Conservation (phyloP, 2,113 vertebrate genomes). For the Prionailurus bengalensis region DNA sequence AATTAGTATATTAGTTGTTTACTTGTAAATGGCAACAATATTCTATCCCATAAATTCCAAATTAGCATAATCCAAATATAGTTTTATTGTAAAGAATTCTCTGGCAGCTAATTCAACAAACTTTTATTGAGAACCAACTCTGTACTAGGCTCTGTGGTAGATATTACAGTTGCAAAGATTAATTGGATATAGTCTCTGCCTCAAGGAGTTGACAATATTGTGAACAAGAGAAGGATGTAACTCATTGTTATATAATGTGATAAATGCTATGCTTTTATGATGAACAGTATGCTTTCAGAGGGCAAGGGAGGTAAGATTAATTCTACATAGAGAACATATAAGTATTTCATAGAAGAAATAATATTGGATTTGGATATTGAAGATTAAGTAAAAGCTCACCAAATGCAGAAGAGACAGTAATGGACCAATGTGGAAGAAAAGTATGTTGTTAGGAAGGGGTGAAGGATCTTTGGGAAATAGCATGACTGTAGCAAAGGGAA, state of each 20-base stretch:
- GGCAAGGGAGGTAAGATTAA: neutral
- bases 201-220: neutral
- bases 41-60: slow-evolving; percentile 7
- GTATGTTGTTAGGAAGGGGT: neutral
- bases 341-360: neutral
- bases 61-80: neutral
- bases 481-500: neutral
- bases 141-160: neutral
- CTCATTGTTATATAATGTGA: slow-evolving; percentile 15
- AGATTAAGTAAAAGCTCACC: neutral
- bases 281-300: slow-evolving; percentile 7
- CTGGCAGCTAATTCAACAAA: neutral
- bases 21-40: neutral
- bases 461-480: neutral
- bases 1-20: slow-evolving; percentile 34
- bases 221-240: neutral
- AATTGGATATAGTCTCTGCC: neutral
- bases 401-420: neutral
- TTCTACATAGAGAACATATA: neutral
- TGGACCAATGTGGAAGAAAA: neutral
- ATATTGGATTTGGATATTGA: neutral
- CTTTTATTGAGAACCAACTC: neutral
- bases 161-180: neutral
- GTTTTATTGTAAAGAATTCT: slow-evolving; percentile 1
- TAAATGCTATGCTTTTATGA: neutral